Evolutionary conservation across 2,888 invertebrate species (phyloP), one percentile per base, ranked within the genome.

Genomic region (Malachius bipustulatus): DNA sequence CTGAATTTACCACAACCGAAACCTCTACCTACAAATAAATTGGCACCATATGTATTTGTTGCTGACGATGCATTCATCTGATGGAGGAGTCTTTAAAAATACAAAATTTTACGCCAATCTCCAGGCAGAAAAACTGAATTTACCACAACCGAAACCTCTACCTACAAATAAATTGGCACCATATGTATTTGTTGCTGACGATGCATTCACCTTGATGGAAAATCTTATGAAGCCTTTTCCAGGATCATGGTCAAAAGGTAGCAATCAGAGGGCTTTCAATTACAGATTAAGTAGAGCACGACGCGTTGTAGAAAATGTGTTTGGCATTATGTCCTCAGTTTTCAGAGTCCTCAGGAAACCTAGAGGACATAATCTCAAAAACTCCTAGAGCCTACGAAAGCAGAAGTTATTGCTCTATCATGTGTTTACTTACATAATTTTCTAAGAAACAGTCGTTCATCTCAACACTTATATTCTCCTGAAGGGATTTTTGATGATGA

Each of bases 351-450:
- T 49, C 13, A 31, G 45, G 40, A 44, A 39, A 10, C 45, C 45
- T 16, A 47, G 54, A n/a, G n/a, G n/a, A n/a, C n/a, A n/a, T n/a
- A n/a, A n/a, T n/a, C n/a, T n/a, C n/a, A n/a, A n/a, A n/a, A n/a
- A 4, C 11, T 39, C 35, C 30, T 55, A 29, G 39, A 50, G 14
- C 44, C 47, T 32, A 26, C 44, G 29, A 50, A 39, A 43, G 51
- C 47, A 11, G 9, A 49, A 27, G 4, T 44, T 38, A 15, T 55
- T 27, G 49, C 48, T 16, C 50, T 51, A 49, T 52, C 52, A 19
- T 52, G 55, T 47, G 39, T 51, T 36, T 33, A 49, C 35, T 38
- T 55, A 39, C 54, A 56, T 37, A 47, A 50, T 32, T 49, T 45
- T 39, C 33, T 49, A 26, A 41, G 47, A 34, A 46, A 41, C 40